Evolutionary conservation across 1,140 invertebrate species (phyloP).

Genomic region (Cotesia glomerata): DNA sequence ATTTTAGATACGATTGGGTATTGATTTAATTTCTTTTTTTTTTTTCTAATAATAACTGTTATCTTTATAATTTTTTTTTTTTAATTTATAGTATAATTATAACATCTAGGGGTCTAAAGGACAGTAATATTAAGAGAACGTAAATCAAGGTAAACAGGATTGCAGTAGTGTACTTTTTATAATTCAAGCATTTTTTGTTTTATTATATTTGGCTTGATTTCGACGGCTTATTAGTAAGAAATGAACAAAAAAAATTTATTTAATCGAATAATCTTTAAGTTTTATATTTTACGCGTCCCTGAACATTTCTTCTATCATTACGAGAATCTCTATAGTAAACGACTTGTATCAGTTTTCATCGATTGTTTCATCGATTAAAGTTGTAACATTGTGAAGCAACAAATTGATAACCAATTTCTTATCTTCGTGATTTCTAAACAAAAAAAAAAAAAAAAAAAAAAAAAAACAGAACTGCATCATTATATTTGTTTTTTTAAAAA

Average conservation of each 20-base stretch:
- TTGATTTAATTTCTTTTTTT: not conserved
- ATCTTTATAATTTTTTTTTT: no score
- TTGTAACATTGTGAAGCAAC: no score
- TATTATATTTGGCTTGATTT: not conserved
- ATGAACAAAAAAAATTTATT: not conserved
- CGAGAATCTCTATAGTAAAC: no score
- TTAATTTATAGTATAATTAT: no score
- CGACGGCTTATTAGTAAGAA: not conserved
- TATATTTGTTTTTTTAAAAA: no score
- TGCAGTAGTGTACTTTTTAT: slow-evolving; percentile 3
- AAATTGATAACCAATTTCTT: no score
- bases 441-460: no score
- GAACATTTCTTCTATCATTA: not conserved
- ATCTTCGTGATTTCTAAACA: no score
- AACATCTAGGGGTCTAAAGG: slow-evolving; percentile 3
- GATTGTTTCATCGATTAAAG: no score
- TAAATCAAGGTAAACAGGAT: slow-evolving; percentile 27
- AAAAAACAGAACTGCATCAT: no score
- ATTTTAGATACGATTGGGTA: not conserved
- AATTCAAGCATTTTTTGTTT: not conserved
- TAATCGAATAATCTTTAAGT: not conserved
- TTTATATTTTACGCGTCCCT: not conserved
- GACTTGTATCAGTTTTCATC: no score
- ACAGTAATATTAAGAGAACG: slow-evolving; percentile 12
- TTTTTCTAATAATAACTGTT: not conserved